Evolutionary conservation across 2,113 vertebrate genomes (phyloP).

Genomic region (Mustelus asterias): DNA sequence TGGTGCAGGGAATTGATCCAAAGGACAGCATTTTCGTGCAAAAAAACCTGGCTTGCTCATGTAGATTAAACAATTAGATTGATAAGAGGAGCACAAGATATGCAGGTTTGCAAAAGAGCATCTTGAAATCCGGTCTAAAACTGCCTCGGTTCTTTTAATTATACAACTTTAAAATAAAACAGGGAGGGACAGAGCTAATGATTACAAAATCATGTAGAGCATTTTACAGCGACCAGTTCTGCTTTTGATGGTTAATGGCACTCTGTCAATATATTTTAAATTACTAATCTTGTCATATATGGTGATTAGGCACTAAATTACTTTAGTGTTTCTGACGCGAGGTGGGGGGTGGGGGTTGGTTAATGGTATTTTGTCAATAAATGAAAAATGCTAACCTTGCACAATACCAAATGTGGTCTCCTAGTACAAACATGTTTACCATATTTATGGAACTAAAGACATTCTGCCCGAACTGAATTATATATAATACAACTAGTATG

Average conservation of each 20-base stretch:
- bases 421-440: not conserved
- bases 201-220: not conserved
- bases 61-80: not conserved
- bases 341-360: not conserved
- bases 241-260: not conserved
- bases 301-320: constrained; percentile 25
- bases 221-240: constrained; percentile 5
- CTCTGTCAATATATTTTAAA: constrained; percentile 30
- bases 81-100: not conserved
- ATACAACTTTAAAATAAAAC: not conserved
- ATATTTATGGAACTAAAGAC: not conserved
- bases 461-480: not conserved
- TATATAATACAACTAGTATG: not conserved
- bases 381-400: constrained; percentile 27
- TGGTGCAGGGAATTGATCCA: not conserved
- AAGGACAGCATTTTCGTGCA: not conserved
- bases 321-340: not conserved
- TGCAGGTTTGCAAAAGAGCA: not conserved
- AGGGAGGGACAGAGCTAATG: not conserved
- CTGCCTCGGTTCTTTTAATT: not conserved
- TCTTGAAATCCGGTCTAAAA: not conserved
- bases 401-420: not conserved
- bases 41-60: too few relatives aligned
- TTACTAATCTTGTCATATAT: constrained; percentile 7
- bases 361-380: constrained; percentile 35